These are phyloP conservation scores for Enteromius paludinosus DNA, from an alignment of 2,797 vertebrate genomes.

Conservation along the genomic window DNA sequence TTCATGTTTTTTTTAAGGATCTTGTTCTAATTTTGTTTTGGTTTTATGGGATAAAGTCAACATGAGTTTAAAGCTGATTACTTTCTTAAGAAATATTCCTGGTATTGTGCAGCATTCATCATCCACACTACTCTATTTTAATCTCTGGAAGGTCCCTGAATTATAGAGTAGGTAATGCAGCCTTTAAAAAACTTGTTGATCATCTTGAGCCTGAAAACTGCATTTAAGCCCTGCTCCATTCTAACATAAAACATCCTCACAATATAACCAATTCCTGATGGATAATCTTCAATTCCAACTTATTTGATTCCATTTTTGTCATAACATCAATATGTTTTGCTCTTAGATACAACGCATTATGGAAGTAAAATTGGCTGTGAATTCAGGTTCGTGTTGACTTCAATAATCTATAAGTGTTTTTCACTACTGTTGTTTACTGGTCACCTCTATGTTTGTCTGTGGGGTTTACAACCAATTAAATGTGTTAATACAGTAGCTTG, in stretches of 20 bases:
- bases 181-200: background rate
- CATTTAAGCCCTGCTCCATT: background rate
- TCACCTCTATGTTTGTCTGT: background rate
- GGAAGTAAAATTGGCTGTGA: background rate
- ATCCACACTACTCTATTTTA: too few species aligned
- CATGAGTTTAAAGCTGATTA: background rate
- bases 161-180: background rate
- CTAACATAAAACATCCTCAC: background rate
- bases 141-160: background rate
- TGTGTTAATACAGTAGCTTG: background rate
- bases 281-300: background rate
- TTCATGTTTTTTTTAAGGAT: background rate
- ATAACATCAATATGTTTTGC: conserved; percentile 10
- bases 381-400: background rate
- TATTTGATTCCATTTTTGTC: background rate
- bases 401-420: background rate
- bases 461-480: background rate
- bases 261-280: background rate
- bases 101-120: background rate
- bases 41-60: background rate
- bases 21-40: background rate
- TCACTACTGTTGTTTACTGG: background rate
- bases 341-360: background rate
- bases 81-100: background rate
- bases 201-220: background rate